phyloP scores from a whole-genome alignment of 2,113 vertebrate genomes.

The Garra rufa region DNA sequence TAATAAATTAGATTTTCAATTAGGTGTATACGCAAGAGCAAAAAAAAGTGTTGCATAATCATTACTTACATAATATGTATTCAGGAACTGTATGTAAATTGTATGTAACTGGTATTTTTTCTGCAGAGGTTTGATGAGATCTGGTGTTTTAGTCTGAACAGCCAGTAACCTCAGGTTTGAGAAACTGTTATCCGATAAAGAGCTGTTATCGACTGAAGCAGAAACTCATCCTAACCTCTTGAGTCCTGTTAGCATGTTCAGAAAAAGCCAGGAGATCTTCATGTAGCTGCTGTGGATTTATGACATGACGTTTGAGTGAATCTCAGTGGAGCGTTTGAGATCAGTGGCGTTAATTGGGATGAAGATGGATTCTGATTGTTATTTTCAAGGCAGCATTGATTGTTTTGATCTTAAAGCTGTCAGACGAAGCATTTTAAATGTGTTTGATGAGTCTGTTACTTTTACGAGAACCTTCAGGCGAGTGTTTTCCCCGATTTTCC shows the following conservation, averaged over 20 bases:
- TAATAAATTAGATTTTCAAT: not conserved
- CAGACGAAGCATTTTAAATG: not conserved
- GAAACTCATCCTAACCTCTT: not conserved
- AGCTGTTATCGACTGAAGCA: not conserved
- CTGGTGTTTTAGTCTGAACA: not conserved
- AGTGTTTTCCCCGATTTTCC: not conserved
- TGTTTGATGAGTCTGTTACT: not conserved
- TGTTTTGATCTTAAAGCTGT: slow-evolving; percentile 17
- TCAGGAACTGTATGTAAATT: not conserved
- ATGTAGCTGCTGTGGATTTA: not conserved
- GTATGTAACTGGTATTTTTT: not conserved
- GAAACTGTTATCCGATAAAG: not conserved
- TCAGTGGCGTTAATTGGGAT: not conserved
- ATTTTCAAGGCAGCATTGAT: not conserved
- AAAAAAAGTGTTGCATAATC: not conserved
- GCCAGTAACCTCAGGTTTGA: not conserved
- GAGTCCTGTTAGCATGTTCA: slow-evolving; percentile 3
- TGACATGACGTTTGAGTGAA: not conserved
- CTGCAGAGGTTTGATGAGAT: not conserved
- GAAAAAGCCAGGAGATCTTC: not conserved
- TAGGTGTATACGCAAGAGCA: not conserved
- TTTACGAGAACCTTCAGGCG: not conserved
- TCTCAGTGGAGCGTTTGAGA: not conserved
- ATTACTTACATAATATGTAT: not conserved
- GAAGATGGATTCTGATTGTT: not conserved